A percentile compares a stretch with the other conserved stretches of the same genome.
Evolutionary conservation across 2,113 vertebrate species (phyloP).

Genomic region (mouse (Mus musculus)): DNA sequence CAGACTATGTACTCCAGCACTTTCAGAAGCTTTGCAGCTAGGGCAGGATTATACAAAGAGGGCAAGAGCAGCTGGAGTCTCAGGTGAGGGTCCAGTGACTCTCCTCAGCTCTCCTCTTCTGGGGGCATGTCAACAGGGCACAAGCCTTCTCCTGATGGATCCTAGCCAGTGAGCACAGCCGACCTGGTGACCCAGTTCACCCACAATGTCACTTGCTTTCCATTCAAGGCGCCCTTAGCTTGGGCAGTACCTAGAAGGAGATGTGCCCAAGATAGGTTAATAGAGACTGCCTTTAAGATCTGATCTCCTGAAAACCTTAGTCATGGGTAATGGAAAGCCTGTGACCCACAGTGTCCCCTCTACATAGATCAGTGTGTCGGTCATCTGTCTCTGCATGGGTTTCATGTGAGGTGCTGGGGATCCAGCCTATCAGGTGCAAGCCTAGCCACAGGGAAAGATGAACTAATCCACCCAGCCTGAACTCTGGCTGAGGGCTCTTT

Average conservation of each 20-base stretch:
- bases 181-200: not conserved
- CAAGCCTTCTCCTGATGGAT: not conserved
- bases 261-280: too few species aligned
- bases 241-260: not conserved
- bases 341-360: not conserved
- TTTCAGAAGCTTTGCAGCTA: not conserved
- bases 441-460: not conserved
- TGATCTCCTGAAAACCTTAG: not conserved
- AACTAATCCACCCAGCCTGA: not conserved
- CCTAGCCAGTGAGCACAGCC: not conserved
- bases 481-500: not conserved
- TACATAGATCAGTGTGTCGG: too few species aligned
- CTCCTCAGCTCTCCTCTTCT: not conserved
- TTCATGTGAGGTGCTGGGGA: not conserved
- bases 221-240: not conserved
- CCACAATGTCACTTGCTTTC: not conserved
- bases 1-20: not conserved
- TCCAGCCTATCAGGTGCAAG: not conserved
- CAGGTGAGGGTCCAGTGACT: not conserved
- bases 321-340: not conserved
- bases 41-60: not conserved
- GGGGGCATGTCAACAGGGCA: not conserved
- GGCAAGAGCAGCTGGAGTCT: not conserved
- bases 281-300: not conserved
- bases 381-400: not conserved